Evolutionary conservation across 2,797 vertebrate genomes (phyloP), one percentile per base, ranked within the genome.

Genomic region (Masticophis lateralis): DNA sequence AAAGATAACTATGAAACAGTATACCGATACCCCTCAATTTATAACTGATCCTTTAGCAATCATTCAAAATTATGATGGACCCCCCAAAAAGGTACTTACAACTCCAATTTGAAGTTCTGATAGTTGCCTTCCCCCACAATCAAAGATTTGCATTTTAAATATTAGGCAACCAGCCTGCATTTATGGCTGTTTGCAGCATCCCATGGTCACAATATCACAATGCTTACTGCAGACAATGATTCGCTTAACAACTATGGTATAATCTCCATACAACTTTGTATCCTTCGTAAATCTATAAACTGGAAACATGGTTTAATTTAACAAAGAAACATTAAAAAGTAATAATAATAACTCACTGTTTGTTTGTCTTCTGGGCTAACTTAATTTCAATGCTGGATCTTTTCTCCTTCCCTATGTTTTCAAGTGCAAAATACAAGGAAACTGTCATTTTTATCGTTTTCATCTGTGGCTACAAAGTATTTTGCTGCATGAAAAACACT

Each of bases 401-500:
- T 20, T 91, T 94, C 88, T 89, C 93, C 83, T 25, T 51, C 79
- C 47, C 86, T 69, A 28, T 13, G 89, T 97, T 96, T 96, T 95
- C 91, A 95, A 96, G 95, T 88, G 88, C 6, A 87, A 53, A 89
- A 91, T 88, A 32, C 90, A 87, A 91, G 94, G n/a, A 25, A n/a
- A 95, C 89, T 90, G 92, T 92, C 0, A 0, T 74, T 37, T 95
- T 96, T 94, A 87, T 92, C 0, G 0, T 74, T 37, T 95, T 96
- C 94, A 87, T 94, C 55, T 90, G 92, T 28, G 27, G 61, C 25
- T 28, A 63, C 25, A 91, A 74, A 61, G 25, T 92, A 94, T 66
- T 96, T 96, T 93, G 27, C 88, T 69, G 37, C 18, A 94, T 14
- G 90, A 43, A 95, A 96, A 93, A 90, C 37, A 96, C 10, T 61